A percentile compares a stretch with the other conserved stretches of the same genome.
These are phyloP conservation scores for Caenorhabditis doughertyi DNA, from an alignment of 2,888 invertebrate species.

Conservation along the genomic window DNA sequence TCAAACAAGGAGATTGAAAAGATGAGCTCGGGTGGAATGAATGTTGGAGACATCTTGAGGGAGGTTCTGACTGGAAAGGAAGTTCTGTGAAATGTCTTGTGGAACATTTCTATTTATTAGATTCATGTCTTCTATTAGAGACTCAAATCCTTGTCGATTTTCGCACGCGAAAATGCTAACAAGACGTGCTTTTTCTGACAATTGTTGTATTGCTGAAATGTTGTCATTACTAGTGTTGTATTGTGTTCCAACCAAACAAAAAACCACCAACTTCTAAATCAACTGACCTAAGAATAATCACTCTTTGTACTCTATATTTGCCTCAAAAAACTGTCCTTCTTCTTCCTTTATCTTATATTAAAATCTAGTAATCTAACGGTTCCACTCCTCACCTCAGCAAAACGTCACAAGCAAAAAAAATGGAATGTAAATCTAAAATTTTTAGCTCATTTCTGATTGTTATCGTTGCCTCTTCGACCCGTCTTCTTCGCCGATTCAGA, in stretches of 20 bases:
- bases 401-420: conserved; percentile 17
- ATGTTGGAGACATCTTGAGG: no score
- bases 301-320: conserved; percentile 36
- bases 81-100: no score
- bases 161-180: no score
- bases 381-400: conserved; percentile 28
- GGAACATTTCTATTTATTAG: no score
- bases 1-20: no score
- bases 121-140: no score
- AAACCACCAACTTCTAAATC: not conserved
- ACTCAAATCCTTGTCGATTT: no score
- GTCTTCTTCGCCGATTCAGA: conserved; percentile 35
- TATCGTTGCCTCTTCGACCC: conserved; percentile 8
- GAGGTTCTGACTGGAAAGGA: no score
- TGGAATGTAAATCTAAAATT: conserved; percentile 23
- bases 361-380: conserved; percentile 27
- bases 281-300: conserved; percentile 1
- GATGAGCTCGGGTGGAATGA: no score
- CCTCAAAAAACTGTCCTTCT: conserved; percentile 2
- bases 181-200: no score
- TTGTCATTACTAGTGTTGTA: no score
- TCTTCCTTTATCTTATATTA: not conserved
- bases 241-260: conserved; percentile 1
- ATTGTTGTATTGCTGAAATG: no score
- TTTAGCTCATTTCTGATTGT: conserved; percentile 36